Conservation (phyloP, 2,797 vertebrate species). For the Crypturellus tataupa region DNA sequence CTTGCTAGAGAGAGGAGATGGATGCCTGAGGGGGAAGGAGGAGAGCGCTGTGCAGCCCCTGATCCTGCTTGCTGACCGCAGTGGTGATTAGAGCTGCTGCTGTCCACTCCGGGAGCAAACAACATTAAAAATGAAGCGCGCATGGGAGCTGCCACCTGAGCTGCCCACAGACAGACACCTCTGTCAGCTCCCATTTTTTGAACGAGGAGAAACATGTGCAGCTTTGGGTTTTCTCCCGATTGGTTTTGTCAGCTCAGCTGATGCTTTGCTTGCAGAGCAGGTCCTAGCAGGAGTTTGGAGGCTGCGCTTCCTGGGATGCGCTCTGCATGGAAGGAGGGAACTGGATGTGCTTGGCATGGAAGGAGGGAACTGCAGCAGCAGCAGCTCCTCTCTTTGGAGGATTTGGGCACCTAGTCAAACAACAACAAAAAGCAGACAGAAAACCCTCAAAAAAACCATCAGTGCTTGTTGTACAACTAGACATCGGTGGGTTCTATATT, state of each 20-base stretch:
- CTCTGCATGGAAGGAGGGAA: not conserved
- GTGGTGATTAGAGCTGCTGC: not conserved
- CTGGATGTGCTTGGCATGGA: not conserved
- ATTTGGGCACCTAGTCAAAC: not conserved
- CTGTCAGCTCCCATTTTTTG: not conserved
- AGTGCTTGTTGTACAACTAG: not conserved
- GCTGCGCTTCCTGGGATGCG: rapidly evolving
- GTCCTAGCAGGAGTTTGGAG: not conserved
- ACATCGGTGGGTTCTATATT: not conserved
- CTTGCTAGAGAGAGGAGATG: not conserved
- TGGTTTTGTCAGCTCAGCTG: not conserved
- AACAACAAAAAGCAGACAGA: not conserved
- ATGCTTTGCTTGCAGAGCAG: not conserved
- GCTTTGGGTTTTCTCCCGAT: not conserved
- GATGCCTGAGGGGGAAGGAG: not conserved
- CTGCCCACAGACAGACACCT: not conserved
- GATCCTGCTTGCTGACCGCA: not conserved
- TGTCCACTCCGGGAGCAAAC: not conserved
- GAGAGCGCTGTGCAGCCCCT: not conserved
- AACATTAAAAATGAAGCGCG: not conserved
- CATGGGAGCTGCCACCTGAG: not conserved
- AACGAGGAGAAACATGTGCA: not conserved
- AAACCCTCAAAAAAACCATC: too few species aligned
- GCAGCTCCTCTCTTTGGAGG: too few species aligned
- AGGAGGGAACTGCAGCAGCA: not conserved